A percentile compares a stretch with the other conserved stretches of the same genome.
Evolutionary conservation across 2,113 vertebrate genomes (phyloP).

Genomic region (Ameiurus melas): DNA sequence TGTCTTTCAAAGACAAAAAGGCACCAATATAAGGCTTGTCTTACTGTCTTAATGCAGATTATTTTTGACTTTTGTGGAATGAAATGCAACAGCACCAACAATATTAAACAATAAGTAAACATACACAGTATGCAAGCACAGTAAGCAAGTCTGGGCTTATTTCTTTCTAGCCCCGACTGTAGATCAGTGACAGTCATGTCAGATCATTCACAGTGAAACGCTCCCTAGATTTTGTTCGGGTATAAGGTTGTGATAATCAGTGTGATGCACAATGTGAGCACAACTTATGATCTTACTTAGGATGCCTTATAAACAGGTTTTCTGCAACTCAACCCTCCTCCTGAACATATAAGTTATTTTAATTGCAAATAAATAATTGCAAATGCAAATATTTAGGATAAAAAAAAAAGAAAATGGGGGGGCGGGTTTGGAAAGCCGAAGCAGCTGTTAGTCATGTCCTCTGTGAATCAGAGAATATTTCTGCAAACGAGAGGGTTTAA

Average conservation of each 20-base stretch:
- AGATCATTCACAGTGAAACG: neutral
- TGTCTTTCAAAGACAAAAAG: too few species aligned
- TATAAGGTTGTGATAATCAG: neutral
- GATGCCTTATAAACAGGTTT: neutral
- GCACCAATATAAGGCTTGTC: too few species aligned
- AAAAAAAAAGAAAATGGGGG: neutral
- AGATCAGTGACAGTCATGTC: neutral
- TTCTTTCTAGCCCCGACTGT: neutral
- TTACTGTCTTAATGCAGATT: too few species aligned
- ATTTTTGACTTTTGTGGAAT: neutral
- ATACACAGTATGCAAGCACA: neutral
- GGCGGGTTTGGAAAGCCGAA: neutral
- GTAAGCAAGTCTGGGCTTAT: neutral
- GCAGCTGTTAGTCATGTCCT: constrained; percentile 2
- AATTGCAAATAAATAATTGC: neutral
- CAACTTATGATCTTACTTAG: neutral
- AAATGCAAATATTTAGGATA: neutral
- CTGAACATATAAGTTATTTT: neutral
- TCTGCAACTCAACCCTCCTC: too few species aligned
- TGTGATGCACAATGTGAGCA: neutral
- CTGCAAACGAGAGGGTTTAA: constrained; percentile 1
- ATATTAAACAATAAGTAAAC: neutral
- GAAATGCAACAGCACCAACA: neutral
- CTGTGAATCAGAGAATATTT: neutral
- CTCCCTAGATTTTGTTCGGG: too few species aligned